These are phyloP conservation scores for Malacosoma neustria DNA, from an alignment of 2,888 invertebrate genomes.

Conservation along the genomic window DNA sequence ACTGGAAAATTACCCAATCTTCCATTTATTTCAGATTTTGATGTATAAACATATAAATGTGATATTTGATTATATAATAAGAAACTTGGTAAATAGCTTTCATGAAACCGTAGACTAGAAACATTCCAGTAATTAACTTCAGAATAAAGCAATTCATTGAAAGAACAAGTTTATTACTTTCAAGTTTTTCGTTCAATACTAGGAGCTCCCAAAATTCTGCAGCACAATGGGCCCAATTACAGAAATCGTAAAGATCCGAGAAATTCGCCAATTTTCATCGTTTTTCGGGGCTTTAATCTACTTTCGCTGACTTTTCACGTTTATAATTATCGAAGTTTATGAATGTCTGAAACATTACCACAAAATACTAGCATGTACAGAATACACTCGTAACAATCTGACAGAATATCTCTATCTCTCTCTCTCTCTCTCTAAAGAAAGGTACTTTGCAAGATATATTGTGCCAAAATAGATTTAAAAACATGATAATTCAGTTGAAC, in stretches of 20 bases:
- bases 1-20: too few species aligned
- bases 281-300: slow-evolving; percentile 29
- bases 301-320: slow-evolving; percentile 17
- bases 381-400: too few species aligned
- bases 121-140: slow-evolving; percentile 49
- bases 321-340: slow-evolving; percentile 24
- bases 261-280: slow-evolving; percentile 33
- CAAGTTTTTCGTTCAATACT: slow-evolving; percentile 41
- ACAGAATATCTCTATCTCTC: too few species aligned
- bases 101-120: slow-evolving; percentile 12
- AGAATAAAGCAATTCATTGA: slow-evolving; percentile 53
- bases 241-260: slow-evolving; percentile 39
- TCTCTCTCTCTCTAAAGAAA: too few species aligned
- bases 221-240: slow-evolving; percentile 54
- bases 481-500: too few species aligned
- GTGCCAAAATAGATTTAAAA: too few species aligned
- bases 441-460: too few species aligned
- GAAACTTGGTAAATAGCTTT: too few species aligned
- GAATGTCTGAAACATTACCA: slow-evolving; percentile 19
- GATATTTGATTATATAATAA: too few species aligned
- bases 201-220: slow-evolving; percentile 39
- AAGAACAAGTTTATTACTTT: slow-evolving; percentile 61
- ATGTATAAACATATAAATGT: too few species aligned
- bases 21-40: too few species aligned
- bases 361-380: too few species aligned